Evolutionary conservation across 2,888 invertebrate genomes (phyloP), one percentile per base, ranked within the genome.

Genomic region (Caenorhabditis afra): DNA sequence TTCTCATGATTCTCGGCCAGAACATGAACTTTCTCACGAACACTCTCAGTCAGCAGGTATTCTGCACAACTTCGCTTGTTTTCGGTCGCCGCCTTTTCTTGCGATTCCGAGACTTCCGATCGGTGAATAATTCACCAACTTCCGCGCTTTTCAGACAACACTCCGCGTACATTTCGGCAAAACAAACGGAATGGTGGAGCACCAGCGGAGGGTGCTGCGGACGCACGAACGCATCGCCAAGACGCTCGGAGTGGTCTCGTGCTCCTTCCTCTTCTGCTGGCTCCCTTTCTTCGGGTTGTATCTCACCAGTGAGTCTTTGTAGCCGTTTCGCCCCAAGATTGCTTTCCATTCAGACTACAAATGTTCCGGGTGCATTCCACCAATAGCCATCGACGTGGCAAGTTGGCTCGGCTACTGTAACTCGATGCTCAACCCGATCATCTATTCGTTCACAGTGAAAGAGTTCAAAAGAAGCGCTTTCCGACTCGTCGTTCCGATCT

Each of bases 221-320:
- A 90, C 90, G 52, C 91, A 92, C 73, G 91, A 91, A 64, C 92
- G 93, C 83, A 93, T 93, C 5, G 93, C 93, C 2, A 90, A 92
- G 47, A 93, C 93, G 76, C 90, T 93, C 7, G 93, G 93, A 0
- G 92, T 93, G 14, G 93, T 93, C 64, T 92, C 93, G 88, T 92
- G 93, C 20, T 93, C 92, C 3, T 93, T 93, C 85, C 91, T 93
- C 1, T 87, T 93, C 64, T 93, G 93, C 85, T 93, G 93, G 91
- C 90, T 93, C 29, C 93, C 93, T n/a, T 93, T 93, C 88, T 93
- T 93, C 86, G 91, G 92, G 44, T 89, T 93, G 7, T 93, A 93
- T 86, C 90, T 92, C 62, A 92, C 93, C 20, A 92, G 93, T 80
- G 91, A 92, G 50, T 92, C n/a, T 37, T 53, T n/a, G 10, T 35